These are phyloP conservation scores for Xylota segnis DNA, from an alignment of 2,888 invertebrate genomes.

Conservation along the genomic window DNA sequence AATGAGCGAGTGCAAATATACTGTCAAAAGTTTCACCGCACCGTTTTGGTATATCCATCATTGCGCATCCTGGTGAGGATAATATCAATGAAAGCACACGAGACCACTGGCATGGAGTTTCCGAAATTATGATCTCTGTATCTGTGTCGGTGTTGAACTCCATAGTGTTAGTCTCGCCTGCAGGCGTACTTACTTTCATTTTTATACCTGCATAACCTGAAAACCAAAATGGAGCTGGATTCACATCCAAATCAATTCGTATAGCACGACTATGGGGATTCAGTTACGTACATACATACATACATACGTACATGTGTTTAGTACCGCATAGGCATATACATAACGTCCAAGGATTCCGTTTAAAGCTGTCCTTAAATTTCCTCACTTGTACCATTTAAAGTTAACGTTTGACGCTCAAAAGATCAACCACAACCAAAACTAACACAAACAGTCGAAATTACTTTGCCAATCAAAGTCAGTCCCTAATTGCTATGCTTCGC, in stretches of 20 bases:
- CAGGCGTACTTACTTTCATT: neutral
- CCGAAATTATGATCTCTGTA: slow-evolving; percentile 11
- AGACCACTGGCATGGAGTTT: slow-evolving; percentile 4
- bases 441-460: neutral
- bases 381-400: neutral
- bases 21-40: slow-evolving; percentile 17
- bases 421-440: neutral
- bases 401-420: neutral
- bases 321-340: neutral
- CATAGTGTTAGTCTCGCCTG: neutral
- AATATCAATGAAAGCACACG: slow-evolving; percentile 22
- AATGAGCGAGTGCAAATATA: slow-evolving; percentile 15
- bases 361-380: neutral
- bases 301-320: neutral
- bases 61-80: neutral
- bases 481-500: slow-evolving; percentile 3
- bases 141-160: neutral
- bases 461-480: slow-evolving; percentile 21
- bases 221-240: neutral
- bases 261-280: neutral
- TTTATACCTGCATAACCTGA: slow-evolving; percentile 1
- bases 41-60: neutral
- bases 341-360: neutral
- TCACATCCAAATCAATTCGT: slow-evolving; percentile 15
- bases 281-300: neutral